Evolutionary conservation across 2,113 vertebrate genomes (phyloP).

Genomic region (Gila orcuttii): DNA sequence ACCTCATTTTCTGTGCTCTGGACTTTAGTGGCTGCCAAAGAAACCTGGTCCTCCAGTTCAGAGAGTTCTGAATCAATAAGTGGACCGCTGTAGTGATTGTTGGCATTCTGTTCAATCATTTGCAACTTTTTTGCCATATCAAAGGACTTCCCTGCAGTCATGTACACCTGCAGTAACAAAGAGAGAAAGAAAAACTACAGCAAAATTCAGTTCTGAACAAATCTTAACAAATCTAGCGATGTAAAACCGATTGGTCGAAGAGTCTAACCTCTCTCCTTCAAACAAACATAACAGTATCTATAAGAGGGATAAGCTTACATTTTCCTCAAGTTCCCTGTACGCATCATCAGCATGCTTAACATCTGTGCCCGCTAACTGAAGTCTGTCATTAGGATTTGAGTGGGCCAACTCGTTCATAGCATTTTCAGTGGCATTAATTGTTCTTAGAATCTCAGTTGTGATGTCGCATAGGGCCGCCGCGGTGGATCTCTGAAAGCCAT

Average conservation of each 20-base stretch:
- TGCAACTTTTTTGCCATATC: conserved; percentile 67
- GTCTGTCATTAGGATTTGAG: conserved; percentile 67
- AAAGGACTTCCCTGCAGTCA: conserved; percentile 73
- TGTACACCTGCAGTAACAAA: conserved; percentile 77
- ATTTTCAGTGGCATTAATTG: conserved; percentile 83
- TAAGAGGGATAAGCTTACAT: conserved; percentile 74
- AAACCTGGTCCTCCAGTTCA: conserved; percentile 88
- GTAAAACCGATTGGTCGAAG: background rate
- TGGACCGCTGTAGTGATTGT: conserved; percentile 64
- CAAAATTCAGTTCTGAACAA: background rate
- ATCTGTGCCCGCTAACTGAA: conserved; percentile 69
- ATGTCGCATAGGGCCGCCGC: conserved; percentile 85
- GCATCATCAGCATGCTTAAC: conserved; percentile 76
- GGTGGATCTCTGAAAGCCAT: conserved; percentile 79
- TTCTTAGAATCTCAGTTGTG: conserved; percentile 83
- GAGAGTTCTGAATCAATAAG: conserved; percentile 84
- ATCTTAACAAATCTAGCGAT: background rate
- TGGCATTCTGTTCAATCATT: conserved; percentile 70
- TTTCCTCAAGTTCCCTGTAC: conserved; percentile 82
- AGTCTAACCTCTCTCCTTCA: conserved; percentile 15
- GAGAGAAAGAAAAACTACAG: conserved; percentile 13
- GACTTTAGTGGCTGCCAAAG: conserved; percentile 77
- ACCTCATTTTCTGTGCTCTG: conserved; percentile 84
- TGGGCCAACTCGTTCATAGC: conserved; percentile 75
- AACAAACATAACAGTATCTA: conserved; percentile 41